A percentile compares a stretch with the other conserved stretches of the same genome.
phyloP scores from a whole-genome alignment of 2,888 invertebrate genomes.

The Orthosia gothica region DNA sequence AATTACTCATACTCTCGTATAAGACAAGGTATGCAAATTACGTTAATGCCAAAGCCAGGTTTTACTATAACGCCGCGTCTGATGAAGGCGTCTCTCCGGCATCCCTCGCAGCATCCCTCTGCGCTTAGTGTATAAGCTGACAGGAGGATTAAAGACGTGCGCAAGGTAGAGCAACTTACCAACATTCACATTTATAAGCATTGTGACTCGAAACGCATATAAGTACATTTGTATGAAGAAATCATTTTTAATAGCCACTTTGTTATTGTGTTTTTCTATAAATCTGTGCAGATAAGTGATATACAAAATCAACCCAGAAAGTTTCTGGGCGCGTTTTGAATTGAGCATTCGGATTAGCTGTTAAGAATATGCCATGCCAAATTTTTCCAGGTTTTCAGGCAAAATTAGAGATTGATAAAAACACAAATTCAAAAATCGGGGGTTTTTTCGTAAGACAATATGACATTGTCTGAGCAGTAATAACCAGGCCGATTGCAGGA shows the following conservation, averaged over 20 bases:
- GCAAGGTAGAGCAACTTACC: slow-evolving; percentile 36
- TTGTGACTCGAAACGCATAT: slow-evolving; percentile 12
- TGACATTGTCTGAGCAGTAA: too few species aligned
- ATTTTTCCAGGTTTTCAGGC: too few species aligned
- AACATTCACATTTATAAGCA: slow-evolving; percentile 40
- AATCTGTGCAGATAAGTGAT: too few species aligned
- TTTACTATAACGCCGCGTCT: slow-evolving; percentile 56
- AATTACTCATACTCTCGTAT: slow-evolving; percentile 32
- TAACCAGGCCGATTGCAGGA: too few species aligned
- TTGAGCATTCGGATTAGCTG: background rate
- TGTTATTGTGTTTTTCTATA: background rate
- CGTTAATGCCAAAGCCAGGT: slow-evolving; percentile 53
- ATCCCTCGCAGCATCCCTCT: too few species aligned
- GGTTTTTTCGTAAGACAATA: too few species aligned
- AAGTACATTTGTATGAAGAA: background rate
- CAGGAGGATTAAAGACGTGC: slow-evolving; percentile 64
- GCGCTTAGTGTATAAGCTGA: slow-evolving; percentile 63
- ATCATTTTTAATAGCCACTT: background rate
- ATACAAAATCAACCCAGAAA: too few species aligned
- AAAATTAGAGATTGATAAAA: too few species aligned
- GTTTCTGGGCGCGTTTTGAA: background rate
- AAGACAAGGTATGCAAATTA: slow-evolving; percentile 53
- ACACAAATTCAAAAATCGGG: too few species aligned
- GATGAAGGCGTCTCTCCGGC: slow-evolving; percentile 53
- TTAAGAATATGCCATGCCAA: too few species aligned